These are phyloP conservation scores for Sylvilagus bachmani DNA, from an alignment of 2,113 vertebrate genomes.

Conservation along the genomic window DNA sequence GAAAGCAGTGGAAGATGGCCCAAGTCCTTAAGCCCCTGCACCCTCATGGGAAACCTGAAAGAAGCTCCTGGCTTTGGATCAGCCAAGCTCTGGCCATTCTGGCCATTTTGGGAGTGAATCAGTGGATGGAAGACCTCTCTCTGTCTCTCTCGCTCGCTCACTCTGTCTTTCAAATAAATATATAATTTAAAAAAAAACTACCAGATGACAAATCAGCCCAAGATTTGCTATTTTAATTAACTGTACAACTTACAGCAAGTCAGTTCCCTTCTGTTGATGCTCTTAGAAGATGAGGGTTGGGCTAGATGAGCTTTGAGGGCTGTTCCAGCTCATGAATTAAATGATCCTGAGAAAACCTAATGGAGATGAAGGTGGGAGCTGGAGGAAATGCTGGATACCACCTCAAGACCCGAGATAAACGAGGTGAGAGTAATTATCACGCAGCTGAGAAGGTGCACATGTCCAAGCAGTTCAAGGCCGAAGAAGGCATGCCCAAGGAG, in stretches of 20 bases:
- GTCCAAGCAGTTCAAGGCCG: background rate
- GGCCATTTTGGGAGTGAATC: too few relatives aligned
- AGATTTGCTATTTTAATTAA: constrained; percentile 1
- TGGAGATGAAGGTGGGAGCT: constrained; percentile 3
- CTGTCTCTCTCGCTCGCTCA: too few relatives aligned
- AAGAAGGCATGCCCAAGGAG: background rate
- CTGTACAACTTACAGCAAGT: background rate
- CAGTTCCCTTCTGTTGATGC: background rate
- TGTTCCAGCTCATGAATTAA: constrained; percentile 4
- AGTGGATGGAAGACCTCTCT: too few relatives aligned
- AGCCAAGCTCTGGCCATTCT: too few relatives aligned
- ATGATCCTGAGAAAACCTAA: constrained; percentile 26
- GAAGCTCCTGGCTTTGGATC: too few relatives aligned
- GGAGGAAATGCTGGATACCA: background rate
- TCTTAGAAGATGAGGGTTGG: constrained; percentile 51
- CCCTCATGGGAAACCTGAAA: too few relatives aligned
- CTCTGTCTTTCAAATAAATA: too few relatives aligned
- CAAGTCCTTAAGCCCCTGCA: too few relatives aligned
- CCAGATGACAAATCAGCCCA: background rate
- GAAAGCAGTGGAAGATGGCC: too few relatives aligned
- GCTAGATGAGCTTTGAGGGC: background rate
- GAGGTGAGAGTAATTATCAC: background rate
- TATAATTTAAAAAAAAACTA: background rate
- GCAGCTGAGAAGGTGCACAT: background rate
- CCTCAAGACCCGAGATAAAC: background rate